Percentiles rank a stretch among this genome's conserved stretches.
Evolutionary conservation across 2,888 invertebrate species (phyloP).

Genomic region (Linnaemya vulpina): DNA sequence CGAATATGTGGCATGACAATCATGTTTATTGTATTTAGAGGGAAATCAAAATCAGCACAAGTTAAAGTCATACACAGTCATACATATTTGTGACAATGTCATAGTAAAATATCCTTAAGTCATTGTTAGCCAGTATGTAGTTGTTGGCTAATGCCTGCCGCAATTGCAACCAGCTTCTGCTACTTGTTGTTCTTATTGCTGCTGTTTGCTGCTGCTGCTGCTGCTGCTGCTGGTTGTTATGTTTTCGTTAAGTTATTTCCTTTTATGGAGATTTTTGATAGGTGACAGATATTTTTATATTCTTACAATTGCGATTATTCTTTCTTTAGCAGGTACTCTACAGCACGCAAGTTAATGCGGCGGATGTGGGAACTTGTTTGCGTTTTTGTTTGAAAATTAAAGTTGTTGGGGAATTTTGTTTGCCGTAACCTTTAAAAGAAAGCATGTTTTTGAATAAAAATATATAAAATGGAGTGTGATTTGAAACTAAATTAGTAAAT

Average conservation of each 20-base stretch:
- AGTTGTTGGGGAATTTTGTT: too few relatives aligned
- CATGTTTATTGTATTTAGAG: conserved; percentile 69
- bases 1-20: conserved; percentile 66
- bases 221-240: conserved; percentile 60
- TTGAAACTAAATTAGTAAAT: too few relatives aligned
- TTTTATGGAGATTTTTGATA: conserved; percentile 81
- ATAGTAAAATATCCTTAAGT: conserved; percentile 68
- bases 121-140: conserved; percentile 47
- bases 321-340: conserved; percentile 29
- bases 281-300: conserved; percentile 78
- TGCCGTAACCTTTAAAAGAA: too few relatives aligned
- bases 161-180: conserved; percentile 42
- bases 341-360: neutral
- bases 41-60: conserved; percentile 67
- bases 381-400: neutral
- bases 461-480: too few relatives aligned
- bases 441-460: too few relatives aligned
- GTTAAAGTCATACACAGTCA: conserved; percentile 60
- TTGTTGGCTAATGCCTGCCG: conserved; percentile 55
- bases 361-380: neutral
- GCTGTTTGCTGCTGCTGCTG: conserved; percentile 31
- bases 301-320: conserved; percentile 64
- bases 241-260: conserved; percentile 77
- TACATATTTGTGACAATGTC: conserved; percentile 67
- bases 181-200: conserved; percentile 31